Percentiles rank a stretch among this genome's conserved stretches.
These are phyloP conservation scores for Ptychodera flava DNA, from an alignment of 35 echinoderm and acorn worm genomes.

Conservation along the genomic window DNA sequence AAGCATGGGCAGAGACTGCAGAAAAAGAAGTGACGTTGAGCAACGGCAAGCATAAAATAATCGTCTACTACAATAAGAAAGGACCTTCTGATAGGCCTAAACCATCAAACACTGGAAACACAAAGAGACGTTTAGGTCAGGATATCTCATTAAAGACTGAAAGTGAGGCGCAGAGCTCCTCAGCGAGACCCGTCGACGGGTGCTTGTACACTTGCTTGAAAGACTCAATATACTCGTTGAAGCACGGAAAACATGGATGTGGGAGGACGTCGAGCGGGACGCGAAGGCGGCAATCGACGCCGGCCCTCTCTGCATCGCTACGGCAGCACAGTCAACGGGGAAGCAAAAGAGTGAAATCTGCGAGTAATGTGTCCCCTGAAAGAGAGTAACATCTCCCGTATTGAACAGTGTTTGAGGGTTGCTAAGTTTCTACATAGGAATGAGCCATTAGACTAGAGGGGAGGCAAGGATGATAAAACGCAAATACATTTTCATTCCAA, in stretches of 20 bases:
- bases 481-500: too few relatives aligned
- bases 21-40: background rate
- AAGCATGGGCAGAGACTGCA: background rate
- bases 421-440: too few relatives aligned
- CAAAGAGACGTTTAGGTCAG: too few relatives aligned
- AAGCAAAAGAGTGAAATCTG: background rate
- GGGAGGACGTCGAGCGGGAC: background rate
- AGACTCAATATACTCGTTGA: background rate
- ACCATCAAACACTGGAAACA: too few relatives aligned
- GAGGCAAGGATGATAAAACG: too few relatives aligned
- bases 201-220: background rate
- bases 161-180: background rate
- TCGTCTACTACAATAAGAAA: background rate
- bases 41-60: background rate
- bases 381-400: too few relatives aligned
- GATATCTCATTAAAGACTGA: too few relatives aligned
- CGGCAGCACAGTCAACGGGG: background rate
- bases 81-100: too few relatives aligned
- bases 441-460: too few relatives aligned
- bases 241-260: background rate
- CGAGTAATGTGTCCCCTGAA: background rate
- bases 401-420: too few relatives aligned
- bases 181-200: background rate
- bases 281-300: background rate
- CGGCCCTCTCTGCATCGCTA: background rate